phyloP scores from a whole-genome alignment of 2,888 invertebrate species.

The Calliphora vomitoria region DNA sequence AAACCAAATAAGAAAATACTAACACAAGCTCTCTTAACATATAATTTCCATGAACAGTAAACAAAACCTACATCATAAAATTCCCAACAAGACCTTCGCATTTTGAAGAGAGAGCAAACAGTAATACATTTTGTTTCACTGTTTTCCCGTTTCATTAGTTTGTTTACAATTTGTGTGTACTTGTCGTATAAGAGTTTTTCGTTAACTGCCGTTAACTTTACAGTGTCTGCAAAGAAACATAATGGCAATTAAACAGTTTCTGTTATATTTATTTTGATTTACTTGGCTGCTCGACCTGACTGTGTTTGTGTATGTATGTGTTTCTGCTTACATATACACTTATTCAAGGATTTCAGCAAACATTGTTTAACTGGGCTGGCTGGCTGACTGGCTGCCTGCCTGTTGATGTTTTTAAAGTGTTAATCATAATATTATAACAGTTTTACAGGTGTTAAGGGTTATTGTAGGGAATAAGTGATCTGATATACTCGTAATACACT shows the following conservation, averaged over 20 bases:
- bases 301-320: no score
- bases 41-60: no score
- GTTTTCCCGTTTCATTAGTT: not conserved
- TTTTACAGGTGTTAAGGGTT: constrained; percentile 30
- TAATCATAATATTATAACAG: constrained; percentile 13
- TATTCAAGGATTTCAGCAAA: constrained; percentile 1
- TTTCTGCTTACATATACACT: no score
- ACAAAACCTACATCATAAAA: no score
- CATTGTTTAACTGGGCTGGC: constrained; percentile 1
- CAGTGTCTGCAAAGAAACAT: constrained; percentile 7
- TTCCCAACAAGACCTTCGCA: not conserved
- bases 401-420: constrained; percentile 22
- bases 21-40: no score
- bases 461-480: constrained; percentile 1
- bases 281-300: not conserved
- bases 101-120: not conserved
- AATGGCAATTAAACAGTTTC: not conserved
- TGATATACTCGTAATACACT: not conserved
- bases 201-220: not conserved
- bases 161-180: not conserved
- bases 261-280: not conserved
- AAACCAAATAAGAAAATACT: no score
- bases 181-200: constrained; percentile 58
- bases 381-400: not conserved
- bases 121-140: not conserved